Evolutionary conservation across 2,113 vertebrate genomes (phyloP), one percentile per base, ranked within the genome.

Genomic region (Rutilus rutilus): DNA sequence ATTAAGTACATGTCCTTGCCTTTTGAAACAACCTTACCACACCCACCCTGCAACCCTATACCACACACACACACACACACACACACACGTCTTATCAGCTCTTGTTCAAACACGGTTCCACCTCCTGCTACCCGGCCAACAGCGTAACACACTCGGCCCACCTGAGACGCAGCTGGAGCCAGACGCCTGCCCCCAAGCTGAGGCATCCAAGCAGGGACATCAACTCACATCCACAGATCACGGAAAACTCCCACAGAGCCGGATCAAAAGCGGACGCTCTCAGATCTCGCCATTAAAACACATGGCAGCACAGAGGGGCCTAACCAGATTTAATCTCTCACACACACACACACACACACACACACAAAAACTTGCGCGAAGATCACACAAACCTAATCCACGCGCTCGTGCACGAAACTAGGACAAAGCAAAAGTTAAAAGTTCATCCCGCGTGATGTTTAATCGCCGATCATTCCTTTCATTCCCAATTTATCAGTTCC

Each of bases 271-370:
- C 21, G 30, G 6, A 23, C 78, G 4, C 3, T 23, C 33, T 85
- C 25, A 74, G 62, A 85, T 59, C 62, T 59, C 42, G 9, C 33
- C 59, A 65, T 76, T 86, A 73, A 86, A 82, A 50, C 47, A 30
- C 78, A 71, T 21, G 64, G 27, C 47, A 62, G 21, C 69, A 21
- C 67, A 36, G 80, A 50, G 27, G 47, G 64, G 27, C 47, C 80
- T n/a, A 9, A 82, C 15, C 10, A 54, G 25, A 82, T 82, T 54
- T 52, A 42, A 83, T 83, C 67, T 73, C 30, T 10, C 21, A n/a
- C 11, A 78, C 19, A 62, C 15, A 52, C 50, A 17, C 8, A 42
- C 42, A 10, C 33, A 33, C 33, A 33, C 21, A 52, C 45, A 36
- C 27, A 36, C 10, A 78, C 9, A 60, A 11, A 50, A 11, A 50